Conservation (phyloP, 2,888 invertebrate genomes). For the Linnaemya vulpina region DNA sequence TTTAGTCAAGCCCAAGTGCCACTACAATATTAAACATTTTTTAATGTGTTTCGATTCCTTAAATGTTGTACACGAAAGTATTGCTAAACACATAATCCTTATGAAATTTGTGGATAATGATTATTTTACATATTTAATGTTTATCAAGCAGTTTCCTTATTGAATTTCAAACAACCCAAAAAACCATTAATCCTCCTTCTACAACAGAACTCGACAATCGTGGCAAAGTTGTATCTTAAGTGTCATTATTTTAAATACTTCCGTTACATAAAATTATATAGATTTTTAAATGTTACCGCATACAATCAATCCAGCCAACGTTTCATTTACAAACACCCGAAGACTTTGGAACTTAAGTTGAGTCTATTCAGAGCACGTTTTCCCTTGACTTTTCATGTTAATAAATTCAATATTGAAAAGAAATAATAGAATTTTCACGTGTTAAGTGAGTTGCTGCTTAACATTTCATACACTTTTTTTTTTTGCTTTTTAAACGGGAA, state of each 20-base stretch:
- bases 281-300: constrained; percentile 55
- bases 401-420: constrained; percentile 82
- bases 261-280: constrained; percentile 55
- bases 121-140: constrained; percentile 41
- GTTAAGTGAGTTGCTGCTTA: constrained; percentile 4
- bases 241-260: constrained; percentile 71
- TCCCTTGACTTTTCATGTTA: constrained; percentile 75
- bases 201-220: constrained; percentile 21
- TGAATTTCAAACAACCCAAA: constrained; percentile 5
- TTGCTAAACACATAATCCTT: background rate
- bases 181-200: background rate
- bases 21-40: constrained; percentile 9
- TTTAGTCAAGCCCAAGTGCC: background rate
- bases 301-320: background rate
- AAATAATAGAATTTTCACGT: constrained; percentile 80
- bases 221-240: constrained; percentile 50
- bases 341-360: constrained; percentile 20
- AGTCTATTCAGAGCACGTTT: constrained; percentile 78
- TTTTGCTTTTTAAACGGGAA: constrained; percentile 36
- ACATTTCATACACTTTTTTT: constrained; percentile 32
- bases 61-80: constrained; percentile 30
- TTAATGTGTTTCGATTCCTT: background rate
- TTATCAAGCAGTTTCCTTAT: constrained; percentile 11
- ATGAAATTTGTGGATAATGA: constrained; percentile 34
- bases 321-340: background rate